These are phyloP conservation scores for Zosterops pallidus DNA, from an alignment of 2,113 vertebrate genomes.

Conservation along the genomic window DNA sequence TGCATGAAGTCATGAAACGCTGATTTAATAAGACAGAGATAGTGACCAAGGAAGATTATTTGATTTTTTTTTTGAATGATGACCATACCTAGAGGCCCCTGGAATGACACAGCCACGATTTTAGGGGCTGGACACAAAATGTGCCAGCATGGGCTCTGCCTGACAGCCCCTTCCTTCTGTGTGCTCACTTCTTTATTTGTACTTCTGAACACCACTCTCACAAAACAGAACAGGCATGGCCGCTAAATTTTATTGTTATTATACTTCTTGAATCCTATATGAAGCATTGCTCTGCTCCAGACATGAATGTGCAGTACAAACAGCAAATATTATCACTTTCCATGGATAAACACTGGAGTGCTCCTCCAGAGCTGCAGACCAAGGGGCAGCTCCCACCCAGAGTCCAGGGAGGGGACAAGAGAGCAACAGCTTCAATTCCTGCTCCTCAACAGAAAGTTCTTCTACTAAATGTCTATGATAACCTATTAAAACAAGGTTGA, in stretches of 20 bases:
- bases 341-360: neutral
- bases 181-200: neutral
- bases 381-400: neutral
- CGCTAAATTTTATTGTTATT: neutral
- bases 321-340: neutral
- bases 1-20: neutral
- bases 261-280: neutral
- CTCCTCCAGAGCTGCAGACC: neutral
- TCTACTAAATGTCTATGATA: neutral
- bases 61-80: neutral
- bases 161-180: neutral
- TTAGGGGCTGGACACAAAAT: neutral
- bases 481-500: neutral
- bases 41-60: neutral
- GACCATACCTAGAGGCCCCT: neutral
- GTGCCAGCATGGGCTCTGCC: neutral
- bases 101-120: neutral
- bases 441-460: neutral
- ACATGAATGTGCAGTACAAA: neutral
- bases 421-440: neutral
- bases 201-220: neutral
- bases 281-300: neutral
- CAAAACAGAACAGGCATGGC: neutral
- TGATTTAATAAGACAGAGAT: constrained; percentile 4
- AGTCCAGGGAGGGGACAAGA: neutral